Conservation (phyloP, 2,113 vertebrate genomes). For the Thamnaconus septentrionalis region DNA sequence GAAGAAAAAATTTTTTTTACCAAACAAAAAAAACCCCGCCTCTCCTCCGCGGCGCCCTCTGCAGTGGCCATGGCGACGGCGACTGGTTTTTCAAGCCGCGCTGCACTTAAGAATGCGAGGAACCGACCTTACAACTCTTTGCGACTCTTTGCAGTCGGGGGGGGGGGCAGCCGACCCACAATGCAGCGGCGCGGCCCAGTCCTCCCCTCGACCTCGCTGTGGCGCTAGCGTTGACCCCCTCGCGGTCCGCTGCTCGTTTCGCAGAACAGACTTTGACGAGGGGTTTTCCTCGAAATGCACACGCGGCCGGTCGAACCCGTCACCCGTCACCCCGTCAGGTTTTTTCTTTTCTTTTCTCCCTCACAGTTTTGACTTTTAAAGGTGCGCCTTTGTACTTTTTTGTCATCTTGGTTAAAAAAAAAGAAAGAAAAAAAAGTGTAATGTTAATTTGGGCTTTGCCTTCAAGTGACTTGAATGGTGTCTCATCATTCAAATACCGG, state of each 20-base stretch:
- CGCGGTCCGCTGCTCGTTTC: conserved; percentile 6
- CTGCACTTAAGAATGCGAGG: conserved; percentile 64
- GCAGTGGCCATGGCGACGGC: conserved; percentile 74
- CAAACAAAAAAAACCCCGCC: conserved; percentile 2
- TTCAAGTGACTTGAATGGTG: too few species aligned
- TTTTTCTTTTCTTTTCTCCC: neutral
- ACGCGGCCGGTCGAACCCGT: neutral
- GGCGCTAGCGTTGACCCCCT: conserved; percentile 42
- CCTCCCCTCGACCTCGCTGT: neutral
- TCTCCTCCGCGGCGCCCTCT: conserved; percentile 68
- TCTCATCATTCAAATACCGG: too few species aligned
- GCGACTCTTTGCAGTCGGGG: conserved; percentile 15
- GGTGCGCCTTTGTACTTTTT: too few species aligned
- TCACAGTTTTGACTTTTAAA: neutral
- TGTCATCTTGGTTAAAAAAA: too few species aligned
- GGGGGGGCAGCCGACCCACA: conserved; percentile 38
- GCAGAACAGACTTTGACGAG: neutral
- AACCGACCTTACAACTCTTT: conserved; percentile 37
- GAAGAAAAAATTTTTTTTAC: too few species aligned
- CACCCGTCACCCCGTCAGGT: neutral
- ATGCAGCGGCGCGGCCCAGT: conserved; percentile 34
- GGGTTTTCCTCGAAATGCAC: neutral
- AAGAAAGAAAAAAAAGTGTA: too few species aligned
- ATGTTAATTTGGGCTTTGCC: too few species aligned
- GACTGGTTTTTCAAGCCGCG: conserved; percentile 90